These are phyloP conservation scores for Heteronetta atricapilla DNA, from an alignment of 2,113 vertebrate species.

Conservation along the genomic window DNA sequence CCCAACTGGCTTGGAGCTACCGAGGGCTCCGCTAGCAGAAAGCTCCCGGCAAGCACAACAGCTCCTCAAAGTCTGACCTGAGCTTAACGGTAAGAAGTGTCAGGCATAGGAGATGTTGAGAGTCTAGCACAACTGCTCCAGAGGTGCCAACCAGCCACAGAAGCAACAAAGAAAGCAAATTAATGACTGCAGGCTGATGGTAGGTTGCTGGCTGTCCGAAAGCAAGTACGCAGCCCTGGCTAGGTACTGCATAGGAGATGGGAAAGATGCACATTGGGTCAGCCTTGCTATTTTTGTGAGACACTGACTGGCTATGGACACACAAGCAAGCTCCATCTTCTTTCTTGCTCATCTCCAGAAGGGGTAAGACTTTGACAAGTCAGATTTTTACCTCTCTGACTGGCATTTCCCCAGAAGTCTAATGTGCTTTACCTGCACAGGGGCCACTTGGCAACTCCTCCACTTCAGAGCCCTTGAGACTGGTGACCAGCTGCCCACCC, in stretches of 20 bases:
- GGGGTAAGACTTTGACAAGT: too few species aligned
- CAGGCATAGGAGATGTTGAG: neutral
- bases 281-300: neutral
- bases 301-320: neutral
- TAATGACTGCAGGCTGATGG: neutral
- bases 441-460: neutral
- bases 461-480: neutral
- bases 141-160: neutral
- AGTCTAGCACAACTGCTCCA: neutral
- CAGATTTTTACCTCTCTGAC: too few species aligned
- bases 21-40: neutral
- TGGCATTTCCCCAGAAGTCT: neutral
- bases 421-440: neutral
- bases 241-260: too few species aligned
- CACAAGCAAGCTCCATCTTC: too few species aligned
- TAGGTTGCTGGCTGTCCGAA: neutral
- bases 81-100: neutral
- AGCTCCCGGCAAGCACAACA: too few species aligned
- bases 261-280: neutral
- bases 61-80: neutral
- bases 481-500: neutral
- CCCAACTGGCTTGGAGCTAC: neutral
- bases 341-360: too few species aligned
- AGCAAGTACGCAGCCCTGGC: neutral
- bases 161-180: neutral